phyloP scores from a whole-genome alignment of 1,140 invertebrate genomes.

The Psix sp. region DNA sequence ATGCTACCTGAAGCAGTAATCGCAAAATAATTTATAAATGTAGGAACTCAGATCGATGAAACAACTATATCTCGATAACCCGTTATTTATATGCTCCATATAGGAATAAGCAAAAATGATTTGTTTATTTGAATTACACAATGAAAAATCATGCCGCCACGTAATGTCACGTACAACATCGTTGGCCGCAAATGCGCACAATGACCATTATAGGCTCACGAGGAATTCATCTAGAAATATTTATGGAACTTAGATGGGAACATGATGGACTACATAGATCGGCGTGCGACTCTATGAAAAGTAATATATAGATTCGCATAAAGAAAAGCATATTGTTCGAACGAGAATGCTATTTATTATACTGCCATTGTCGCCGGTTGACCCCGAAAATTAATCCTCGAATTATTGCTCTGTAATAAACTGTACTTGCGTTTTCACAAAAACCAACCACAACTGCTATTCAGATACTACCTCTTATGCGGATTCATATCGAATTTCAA shows the following conservation, averaged over 20 bases:
- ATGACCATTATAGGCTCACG: slow-evolving; percentile 45
- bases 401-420: slow-evolving; percentile 39
- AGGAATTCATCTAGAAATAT: slow-evolving; percentile 41
- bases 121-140: slow-evolving; percentile 37
- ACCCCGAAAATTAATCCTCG: slow-evolving; percentile 41
- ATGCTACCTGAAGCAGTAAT: too few species aligned
- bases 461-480: too few species aligned
- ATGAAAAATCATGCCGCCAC: slow-evolving; percentile 19
- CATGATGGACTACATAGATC: slow-evolving; percentile 52
- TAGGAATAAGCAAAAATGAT: too few species aligned
- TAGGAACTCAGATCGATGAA: too few species aligned
- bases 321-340: slow-evolving; percentile 40
- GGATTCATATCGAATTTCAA: too few species aligned
- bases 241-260: slow-evolving; percentile 47
- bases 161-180: slow-evolving; percentile 16
- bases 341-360: slow-evolving; percentile 36
- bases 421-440: too few species aligned
- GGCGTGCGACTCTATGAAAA: slow-evolving; percentile 28
- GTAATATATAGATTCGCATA: slow-evolving; percentile 48
- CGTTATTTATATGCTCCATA: slow-evolving; percentile 44
- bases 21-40: too few species aligned
- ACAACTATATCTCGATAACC: slow-evolving; percentile 35
- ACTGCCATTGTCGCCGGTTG: slow-evolving; percentile 17
- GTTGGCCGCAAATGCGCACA: slow-evolving; percentile 28
- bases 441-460: too few species aligned